Conservation (phyloP, 2,113 vertebrate genomes). For the Lagopus leucura region DNA sequence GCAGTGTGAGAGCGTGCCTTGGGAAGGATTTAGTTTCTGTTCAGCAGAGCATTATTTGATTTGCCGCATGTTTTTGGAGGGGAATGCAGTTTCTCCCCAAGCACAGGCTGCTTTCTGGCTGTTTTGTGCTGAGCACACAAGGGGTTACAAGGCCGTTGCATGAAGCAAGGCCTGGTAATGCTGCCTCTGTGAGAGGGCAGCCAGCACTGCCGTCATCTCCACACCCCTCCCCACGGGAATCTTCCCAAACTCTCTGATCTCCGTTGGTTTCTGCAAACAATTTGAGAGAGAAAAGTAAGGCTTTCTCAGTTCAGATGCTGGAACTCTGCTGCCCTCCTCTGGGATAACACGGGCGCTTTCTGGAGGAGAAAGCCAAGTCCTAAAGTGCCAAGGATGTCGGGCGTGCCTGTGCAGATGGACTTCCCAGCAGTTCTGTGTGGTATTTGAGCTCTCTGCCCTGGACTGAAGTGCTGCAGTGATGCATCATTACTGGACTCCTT, state of each 20-base stretch:
- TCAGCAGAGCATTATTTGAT: background rate
- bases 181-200: background rate
- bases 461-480: background rate
- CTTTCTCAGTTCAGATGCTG: background rate
- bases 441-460: background rate
- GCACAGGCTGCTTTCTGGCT: background rate
- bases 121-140: background rate
- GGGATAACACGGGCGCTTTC: background rate
- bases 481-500: background rate
- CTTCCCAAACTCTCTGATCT: background rate
- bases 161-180: background rate
- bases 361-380: rapidly evolving
- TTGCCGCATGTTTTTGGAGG: background rate
- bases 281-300: background rate
- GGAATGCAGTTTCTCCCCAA: background rate
- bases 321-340: slow-evolving; percentile 59
- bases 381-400: background rate
- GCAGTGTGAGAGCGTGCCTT: background rate
- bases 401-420: background rate
- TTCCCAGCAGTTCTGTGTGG: rapidly evolving
- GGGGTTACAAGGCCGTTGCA: background rate
- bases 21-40: background rate
- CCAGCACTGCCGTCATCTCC: slow-evolving; percentile 15
- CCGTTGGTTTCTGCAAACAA: background rate
- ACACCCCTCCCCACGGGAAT: slow-evolving; percentile 47